phyloP scores from a whole-genome alignment of 2,888 invertebrate species.

The Resseliella maxima region DNA sequence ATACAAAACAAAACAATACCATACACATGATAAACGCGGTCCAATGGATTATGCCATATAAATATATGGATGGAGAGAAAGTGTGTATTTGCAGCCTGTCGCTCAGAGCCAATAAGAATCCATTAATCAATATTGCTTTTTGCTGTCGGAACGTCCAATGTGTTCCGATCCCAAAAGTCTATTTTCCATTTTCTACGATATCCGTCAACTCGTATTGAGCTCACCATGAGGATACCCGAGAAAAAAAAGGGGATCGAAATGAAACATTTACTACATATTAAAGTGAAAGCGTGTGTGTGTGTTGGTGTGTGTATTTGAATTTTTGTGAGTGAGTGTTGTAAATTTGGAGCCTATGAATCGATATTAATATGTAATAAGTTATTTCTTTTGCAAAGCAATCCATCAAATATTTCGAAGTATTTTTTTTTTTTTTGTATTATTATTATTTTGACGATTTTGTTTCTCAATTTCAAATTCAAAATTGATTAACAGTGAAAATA shows the following conservation, averaged over 20 bases:
- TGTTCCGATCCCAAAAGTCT: neutral
- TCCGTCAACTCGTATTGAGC: conserved; percentile 17
- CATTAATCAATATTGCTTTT: conserved; percentile 54
- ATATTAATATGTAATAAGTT: conserved; percentile 3
- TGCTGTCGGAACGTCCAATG: neutral
- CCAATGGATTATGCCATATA: conserved; percentile 26
- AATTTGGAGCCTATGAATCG: neutral
- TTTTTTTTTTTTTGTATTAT: too few species aligned
- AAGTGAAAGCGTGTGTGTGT: neutral
- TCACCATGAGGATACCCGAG: neutral
- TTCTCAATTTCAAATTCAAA: neutral
- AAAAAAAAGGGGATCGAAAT: neutral
- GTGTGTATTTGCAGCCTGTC: conserved; percentile 42
- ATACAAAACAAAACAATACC: neutral
- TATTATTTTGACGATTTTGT: neutral
- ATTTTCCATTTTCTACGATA: conserved; percentile 18
- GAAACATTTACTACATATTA: neutral
- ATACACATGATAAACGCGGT: conserved; percentile 33
- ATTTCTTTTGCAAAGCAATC: neutral
- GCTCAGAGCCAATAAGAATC: conserved; percentile 51
- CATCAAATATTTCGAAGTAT: neutral
- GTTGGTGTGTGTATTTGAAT: too few species aligned
- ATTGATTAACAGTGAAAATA: neutral
- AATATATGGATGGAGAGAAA: conserved; percentile 31
- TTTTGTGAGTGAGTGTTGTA: too few species aligned